phyloP scores from a whole-genome alignment of 2,113 vertebrate genomes.

The Vimba vimba region DNA sequence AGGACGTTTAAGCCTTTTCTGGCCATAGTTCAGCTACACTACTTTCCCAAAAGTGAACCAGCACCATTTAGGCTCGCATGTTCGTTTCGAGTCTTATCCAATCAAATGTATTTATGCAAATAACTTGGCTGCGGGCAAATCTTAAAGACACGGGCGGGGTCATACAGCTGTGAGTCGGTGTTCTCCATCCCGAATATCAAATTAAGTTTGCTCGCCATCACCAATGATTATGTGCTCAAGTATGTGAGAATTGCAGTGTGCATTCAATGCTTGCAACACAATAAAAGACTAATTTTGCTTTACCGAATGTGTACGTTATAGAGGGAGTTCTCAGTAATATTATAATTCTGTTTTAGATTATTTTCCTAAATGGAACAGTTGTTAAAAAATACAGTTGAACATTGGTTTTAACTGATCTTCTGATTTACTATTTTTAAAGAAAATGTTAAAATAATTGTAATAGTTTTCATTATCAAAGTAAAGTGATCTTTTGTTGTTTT shows the following conservation, averaged over 20 bases:
- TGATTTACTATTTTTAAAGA: background rate
- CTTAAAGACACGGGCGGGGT: background rate
- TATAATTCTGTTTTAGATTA: background rate
- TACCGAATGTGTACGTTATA: background rate
- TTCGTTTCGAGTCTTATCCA: background rate
- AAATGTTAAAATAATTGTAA: too few relatives aligned
- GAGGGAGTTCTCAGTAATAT: background rate
- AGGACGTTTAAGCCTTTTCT: conserved; percentile 11
- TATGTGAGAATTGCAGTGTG: background rate
- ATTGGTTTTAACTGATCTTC: background rate
- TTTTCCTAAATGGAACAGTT: background rate
- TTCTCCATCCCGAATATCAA: background rate
- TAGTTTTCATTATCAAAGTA: background rate
- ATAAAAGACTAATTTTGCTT: background rate
- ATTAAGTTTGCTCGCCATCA: background rate
- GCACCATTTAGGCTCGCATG: background rate
- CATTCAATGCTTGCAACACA: background rate
- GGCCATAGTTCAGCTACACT: background rate
- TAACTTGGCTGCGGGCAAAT: background rate
- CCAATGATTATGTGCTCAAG: background rate
- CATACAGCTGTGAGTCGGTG: background rate
- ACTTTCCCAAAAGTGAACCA: background rate
- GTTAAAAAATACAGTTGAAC: background rate
- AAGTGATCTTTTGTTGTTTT: background rate
- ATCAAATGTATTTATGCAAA: conserved; percentile 2